A percentile compares a stretch with the other conserved stretches of the same genome.
These are phyloP conservation scores for Dorcus parallelipipedus DNA, from an alignment of 2,888 invertebrate species.

Conservation along the genomic window DNA sequence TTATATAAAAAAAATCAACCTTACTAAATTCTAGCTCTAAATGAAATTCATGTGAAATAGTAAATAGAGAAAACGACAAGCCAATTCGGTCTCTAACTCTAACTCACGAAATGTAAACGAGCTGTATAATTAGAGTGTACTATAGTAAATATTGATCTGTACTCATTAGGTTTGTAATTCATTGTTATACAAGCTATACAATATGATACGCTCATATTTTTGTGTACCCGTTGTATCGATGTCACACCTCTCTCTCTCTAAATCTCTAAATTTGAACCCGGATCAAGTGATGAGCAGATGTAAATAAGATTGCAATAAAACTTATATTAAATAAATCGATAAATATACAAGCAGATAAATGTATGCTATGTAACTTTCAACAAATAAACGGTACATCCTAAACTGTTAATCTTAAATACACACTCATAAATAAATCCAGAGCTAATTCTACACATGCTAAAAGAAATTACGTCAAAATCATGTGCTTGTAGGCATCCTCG, in stretches of 20 bases:
- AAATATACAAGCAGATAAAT: constrained; percentile 34
- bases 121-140: constrained; percentile 2
- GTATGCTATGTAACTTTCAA: constrained; percentile 36
- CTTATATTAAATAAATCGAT: constrained; percentile 34
- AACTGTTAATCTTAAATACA: background rate
- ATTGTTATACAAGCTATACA: background rate
- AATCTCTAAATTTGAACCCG: constrained; percentile 5
- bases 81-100: no score
- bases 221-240: constrained; percentile 15
- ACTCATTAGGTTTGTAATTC: background rate
- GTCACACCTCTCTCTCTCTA: constrained; percentile 2
- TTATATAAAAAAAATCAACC: no score
- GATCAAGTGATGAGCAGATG: constrained; percentile 28
- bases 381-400: constrained; percentile 30
- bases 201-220: constrained; percentile 13
- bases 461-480: background rate
- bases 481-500: constrained; percentile 8
- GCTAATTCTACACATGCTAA: background rate
- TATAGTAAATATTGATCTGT: constrained; percentile 2
- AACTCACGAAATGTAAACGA: background rate
- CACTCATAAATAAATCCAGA: no score
- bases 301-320: constrained; percentile 40
- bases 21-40: no score
- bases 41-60: no score
- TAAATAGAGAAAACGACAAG: no score